Evolutionary conservation across 2,888 invertebrate genomes (phyloP), one percentile per base, ranked within the genome.

Genomic region (Dendrolimus pini): DNA sequence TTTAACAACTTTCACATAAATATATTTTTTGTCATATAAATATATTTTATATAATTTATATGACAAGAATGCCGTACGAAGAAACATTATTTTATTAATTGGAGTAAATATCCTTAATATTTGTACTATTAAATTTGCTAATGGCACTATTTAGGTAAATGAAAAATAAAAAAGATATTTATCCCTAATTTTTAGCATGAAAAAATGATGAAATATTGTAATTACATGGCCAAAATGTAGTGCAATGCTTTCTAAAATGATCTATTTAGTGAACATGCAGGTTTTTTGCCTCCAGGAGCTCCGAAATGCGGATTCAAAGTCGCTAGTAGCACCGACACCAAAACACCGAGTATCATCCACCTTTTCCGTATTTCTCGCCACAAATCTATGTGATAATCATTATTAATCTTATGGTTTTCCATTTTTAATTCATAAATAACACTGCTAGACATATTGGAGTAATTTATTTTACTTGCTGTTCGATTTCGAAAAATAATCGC

Each of bases 281-380:
- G 59, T 75, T 82, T 77, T 78, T 88, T 89, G 88, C 88, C 89
- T 89, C 86, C 86, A 57, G 78, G 75, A 61, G 85, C 84, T 62
- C 89, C 89, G 55, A 80, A 62, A 8, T 67, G 71, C 54, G 87
- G 86, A 59, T 78, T 69, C 56, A 88, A 60, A 58, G 85, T 86
- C 0, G 88, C 87, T 52, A 79, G 62, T 54, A 77, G 66, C 55
- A 85, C 75, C 1, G 78, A 75, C 0, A 61, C 59, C 12, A 88
- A 70, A 12, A 88, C 86, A 1, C 86, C 88, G 8, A 70, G 62
- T 58, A 82, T 76, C 70, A 83, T 68, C 88, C 86, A 87, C 9
- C 82, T 75, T 65, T 72, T 77, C 56, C 68, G 75, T 59, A 75
- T 60, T 70, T 78, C 80, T 47, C 66, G 64, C 79, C 81, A 79